phyloP scores from a whole-genome alignment of 2,797 vertebrate species.

The Potorous gilbertii region DNA sequence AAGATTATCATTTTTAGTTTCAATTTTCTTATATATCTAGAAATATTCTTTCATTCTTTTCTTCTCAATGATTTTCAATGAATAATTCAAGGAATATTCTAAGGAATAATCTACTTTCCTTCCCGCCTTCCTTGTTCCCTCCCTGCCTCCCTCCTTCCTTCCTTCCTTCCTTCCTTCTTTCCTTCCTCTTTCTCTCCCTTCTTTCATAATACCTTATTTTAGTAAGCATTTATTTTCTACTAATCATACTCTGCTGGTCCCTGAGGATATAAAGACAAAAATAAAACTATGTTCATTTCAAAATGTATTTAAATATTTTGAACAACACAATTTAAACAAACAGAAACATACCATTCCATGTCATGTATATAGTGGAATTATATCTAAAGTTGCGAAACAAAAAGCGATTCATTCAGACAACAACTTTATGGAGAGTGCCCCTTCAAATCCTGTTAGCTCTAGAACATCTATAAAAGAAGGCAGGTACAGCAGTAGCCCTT shows the following conservation, averaged over 20 bases:
- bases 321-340: neutral
- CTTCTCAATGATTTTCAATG: neutral
- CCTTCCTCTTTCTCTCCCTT: too few relatives aligned
- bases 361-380: neutral
- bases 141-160: too few relatives aligned
- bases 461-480: neutral
- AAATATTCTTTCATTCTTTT: neutral
- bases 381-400: neutral
- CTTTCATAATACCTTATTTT: too few relatives aligned
- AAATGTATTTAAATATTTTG: neutral
- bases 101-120: neutral
- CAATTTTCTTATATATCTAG: neutral
- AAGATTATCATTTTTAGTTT: neutral
- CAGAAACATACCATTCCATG: neutral
- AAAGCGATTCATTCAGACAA: neutral
- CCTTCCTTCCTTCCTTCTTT: too few relatives aligned
- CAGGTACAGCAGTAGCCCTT: neutral
- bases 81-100: too few relatives aligned
- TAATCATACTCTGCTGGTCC: neutral
- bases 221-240: neutral
- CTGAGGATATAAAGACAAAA: neutral
- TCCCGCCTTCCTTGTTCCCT: too few relatives aligned
- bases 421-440: neutral
- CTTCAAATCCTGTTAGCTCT: neutral
- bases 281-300: neutral